Evolutionary conservation across 2,888 invertebrate species (phyloP).

Genomic region (Caenorhabditis wallacei): DNA sequence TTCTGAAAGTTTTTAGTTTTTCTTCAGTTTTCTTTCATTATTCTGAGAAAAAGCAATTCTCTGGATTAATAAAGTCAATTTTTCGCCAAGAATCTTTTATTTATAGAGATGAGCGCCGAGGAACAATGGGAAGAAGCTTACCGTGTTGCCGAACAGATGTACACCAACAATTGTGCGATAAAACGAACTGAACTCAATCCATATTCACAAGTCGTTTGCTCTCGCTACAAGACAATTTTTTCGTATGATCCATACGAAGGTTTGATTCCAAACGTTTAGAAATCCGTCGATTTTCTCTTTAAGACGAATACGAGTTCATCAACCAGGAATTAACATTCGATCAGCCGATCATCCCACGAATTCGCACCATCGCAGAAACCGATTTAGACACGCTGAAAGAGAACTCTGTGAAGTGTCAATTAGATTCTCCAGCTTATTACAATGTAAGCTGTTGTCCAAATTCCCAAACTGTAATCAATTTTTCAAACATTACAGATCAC

Average conservation of each 20-base stretch:
- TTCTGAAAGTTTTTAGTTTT: neutral
- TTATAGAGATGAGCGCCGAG: neutral
- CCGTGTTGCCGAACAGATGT: conserved; percentile 39
- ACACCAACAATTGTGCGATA: neutral
- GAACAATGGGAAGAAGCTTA: conserved; percentile 48
- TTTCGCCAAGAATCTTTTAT: too few relatives aligned
- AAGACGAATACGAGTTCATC: conserved; percentile 31
- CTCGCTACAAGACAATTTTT: conserved; percentile 26
- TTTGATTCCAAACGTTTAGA: neutral
- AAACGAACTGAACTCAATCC: conserved; percentile 22
- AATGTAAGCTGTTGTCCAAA: neutral
- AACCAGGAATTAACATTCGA: conserved; percentile 11
- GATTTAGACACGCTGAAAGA: conserved; percentile 14
- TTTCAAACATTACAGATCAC: conserved; percentile 17
- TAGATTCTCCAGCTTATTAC: conserved; percentile 7
- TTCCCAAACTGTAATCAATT: neutral
- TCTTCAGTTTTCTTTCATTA: neutral
- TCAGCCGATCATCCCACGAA: neutral
- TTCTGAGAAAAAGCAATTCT: too few relatives aligned
- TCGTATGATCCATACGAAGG: conserved; percentile 32
- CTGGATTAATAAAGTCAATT: too few relatives aligned
- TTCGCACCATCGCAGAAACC: conserved; percentile 16
- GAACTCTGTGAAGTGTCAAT: neutral
- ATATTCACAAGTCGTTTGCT: conserved; percentile 25
- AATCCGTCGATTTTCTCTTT: neutral